These are phyloP conservation scores for Mobula hypostoma DNA, from an alignment of 2,113 vertebrate genomes.

Conservation along the genomic window DNA sequence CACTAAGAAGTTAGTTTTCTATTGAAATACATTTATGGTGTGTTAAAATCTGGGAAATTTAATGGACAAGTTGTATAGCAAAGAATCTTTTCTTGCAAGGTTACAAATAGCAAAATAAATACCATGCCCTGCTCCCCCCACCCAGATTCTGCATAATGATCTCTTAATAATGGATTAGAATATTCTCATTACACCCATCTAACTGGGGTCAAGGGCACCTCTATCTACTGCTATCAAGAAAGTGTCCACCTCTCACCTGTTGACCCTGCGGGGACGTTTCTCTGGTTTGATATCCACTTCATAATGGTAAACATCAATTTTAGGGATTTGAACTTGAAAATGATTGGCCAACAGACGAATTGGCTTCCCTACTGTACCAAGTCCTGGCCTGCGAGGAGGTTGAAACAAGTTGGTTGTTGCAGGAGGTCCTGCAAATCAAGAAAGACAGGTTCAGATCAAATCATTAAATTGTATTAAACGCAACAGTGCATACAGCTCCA, in stretches of 20 bases:
- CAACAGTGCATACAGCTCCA: neutral
- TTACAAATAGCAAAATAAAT: neutral
- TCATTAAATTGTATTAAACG: neutral
- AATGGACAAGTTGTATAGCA: neutral
- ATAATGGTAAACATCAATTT: conserved; percentile 99
- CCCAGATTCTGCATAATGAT: too few species aligned
- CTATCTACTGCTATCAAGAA: neutral
- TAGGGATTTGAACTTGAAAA: conserved; percentile 99
- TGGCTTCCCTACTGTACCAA: conserved; percentile 95
- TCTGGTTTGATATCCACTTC: conserved; percentile 99
- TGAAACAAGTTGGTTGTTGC: conserved; percentile 84
- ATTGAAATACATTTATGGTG: neutral
- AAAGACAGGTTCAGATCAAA: conserved; percentile 37
- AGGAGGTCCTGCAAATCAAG: conserved; percentile 67
- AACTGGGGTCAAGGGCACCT: neutral
- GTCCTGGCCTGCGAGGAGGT: conserved; percentile 89
- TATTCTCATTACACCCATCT: neutral
- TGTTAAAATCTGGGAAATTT: neutral
- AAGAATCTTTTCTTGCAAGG: neutral
- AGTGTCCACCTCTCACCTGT: conserved; percentile 68
- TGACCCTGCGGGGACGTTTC: conserved; percentile 92
- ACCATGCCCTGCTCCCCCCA: too few species aligned
- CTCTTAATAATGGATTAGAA: neutral
- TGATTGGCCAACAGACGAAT: conserved; percentile 96
- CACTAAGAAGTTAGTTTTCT: neutral